Evolutionary conservation across 2,113 vertebrate genomes (phyloP).

Genomic region (Antennarius striatus): DNA sequence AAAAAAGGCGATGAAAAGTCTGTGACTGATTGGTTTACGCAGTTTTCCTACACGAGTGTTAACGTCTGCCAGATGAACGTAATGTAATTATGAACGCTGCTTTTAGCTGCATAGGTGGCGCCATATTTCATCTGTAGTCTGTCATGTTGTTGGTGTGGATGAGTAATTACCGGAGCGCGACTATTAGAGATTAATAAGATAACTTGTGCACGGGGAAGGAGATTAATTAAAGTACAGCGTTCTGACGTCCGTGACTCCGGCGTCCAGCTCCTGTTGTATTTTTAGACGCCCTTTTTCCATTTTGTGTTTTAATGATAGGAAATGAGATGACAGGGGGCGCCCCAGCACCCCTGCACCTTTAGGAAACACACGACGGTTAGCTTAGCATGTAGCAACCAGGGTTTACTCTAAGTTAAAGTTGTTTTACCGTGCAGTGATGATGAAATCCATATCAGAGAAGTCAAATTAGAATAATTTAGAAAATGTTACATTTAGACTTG

Average conservation of each 20-base stretch:
- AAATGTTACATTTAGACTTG: too few species aligned
- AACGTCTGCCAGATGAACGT: not conserved
- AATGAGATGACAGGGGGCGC: slow-evolving; percentile 12
- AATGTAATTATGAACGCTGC: not conserved
- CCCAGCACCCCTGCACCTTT: too few species aligned
- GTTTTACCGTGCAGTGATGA: too few species aligned
- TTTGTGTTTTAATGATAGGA: slow-evolving; percentile 16
- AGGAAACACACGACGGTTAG: too few species aligned
- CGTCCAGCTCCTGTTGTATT: slow-evolving; percentile 23
- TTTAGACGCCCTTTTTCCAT: slow-evolving; percentile 22
- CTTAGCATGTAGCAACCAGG: too few species aligned
- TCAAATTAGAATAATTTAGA: too few species aligned
- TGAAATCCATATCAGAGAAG: too few species aligned
- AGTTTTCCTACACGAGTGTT: not conserved
- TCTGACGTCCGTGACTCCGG: slow-evolving; percentile 45
- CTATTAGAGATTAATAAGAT: slow-evolving; percentile 61
- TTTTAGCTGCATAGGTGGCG: not conserved
- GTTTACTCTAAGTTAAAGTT: too few species aligned
- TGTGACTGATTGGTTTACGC: not conserved
- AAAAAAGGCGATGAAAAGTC: not conserved
- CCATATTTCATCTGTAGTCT: not conserved
- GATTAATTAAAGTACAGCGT: slow-evolving; percentile 43
- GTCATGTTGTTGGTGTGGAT: slow-evolving; percentile 12
- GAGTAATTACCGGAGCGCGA: slow-evolving; percentile 40
- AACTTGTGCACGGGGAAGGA: slow-evolving; percentile 31